phyloP scores from a whole-genome alignment of 1,140 invertebrate species.

The Zaprionus taronus region DNA sequence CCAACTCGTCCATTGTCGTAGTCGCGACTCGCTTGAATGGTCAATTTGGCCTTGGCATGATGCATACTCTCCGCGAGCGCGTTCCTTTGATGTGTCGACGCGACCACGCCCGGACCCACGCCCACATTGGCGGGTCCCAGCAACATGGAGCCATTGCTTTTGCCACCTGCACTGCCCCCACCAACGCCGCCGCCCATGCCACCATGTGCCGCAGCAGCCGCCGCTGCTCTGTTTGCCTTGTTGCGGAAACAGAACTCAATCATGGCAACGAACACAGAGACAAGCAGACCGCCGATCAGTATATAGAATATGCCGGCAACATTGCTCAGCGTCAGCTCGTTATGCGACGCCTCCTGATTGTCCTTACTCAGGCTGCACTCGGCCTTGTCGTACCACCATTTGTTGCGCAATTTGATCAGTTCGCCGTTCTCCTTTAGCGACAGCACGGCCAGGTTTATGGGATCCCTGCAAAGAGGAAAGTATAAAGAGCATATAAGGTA shows the following conservation, averaged over 20 bases:
- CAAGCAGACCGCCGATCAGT: constrained; percentile 95
- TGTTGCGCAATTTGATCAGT: constrained; percentile 94
- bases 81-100: constrained; percentile 88
- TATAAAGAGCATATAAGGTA: neutral
- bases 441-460: constrained; percentile 95
- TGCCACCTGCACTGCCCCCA: constrained; percentile 84
- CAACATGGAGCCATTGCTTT: constrained; percentile 73
- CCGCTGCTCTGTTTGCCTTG: constrained; percentile 83
- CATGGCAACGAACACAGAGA: constrained; percentile 95
- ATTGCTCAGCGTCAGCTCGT: constrained; percentile 97
- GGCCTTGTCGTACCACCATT: constrained; percentile 96
- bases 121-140: constrained; percentile 56
- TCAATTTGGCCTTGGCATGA: constrained; percentile 93
- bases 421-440: constrained; percentile 96
- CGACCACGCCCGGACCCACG: constrained; percentile 76
- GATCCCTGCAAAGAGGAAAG: constrained; percentile 87
- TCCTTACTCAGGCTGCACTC: constrained; percentile 90
- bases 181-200: constrained; percentile 17
- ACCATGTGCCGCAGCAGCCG: constrained; percentile 2
- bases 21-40: constrained; percentile 90
- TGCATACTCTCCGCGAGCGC: constrained; percentile 94
- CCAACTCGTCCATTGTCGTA: constrained; percentile 89
- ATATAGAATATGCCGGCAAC: constrained; percentile 99
- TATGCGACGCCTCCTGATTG: constrained; percentile 90
- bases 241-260: constrained; percentile 97